Evolutionary conservation across 2,888 invertebrate species (phyloP).

Genomic region (Podotricha telesiphe): DNA sequence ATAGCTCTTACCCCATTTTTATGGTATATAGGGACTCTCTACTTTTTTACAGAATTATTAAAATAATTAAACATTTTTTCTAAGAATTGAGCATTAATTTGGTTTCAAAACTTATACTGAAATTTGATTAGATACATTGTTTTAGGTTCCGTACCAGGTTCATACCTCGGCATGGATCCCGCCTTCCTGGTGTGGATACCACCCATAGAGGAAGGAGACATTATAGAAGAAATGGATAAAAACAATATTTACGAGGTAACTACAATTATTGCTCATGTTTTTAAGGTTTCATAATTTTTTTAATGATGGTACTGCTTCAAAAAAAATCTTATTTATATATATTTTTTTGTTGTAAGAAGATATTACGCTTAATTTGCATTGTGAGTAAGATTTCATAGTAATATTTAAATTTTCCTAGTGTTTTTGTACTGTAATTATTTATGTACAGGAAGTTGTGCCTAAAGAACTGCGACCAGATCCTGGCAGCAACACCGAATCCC

Average conservation of each 20-base stretch:
- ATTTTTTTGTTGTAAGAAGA: too few relatives aligned
- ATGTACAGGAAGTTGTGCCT: conserved; percentile 78
- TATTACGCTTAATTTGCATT: too few relatives aligned
- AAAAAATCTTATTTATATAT: too few relatives aligned
- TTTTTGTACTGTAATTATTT: not conserved
- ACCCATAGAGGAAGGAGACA: conserved; percentile 88
- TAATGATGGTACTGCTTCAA: too few relatives aligned
- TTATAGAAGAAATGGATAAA: conserved; percentile 84
- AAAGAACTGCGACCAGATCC: conserved; percentile 79
- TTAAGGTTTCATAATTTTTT: too few relatives aligned
- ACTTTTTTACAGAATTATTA: too few relatives aligned
- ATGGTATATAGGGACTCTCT: too few relatives aligned
- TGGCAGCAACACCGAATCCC: conserved; percentile 87
- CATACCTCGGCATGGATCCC: conserved; percentile 94
- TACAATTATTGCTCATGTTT: too few relatives aligned
- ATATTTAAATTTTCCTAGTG: not conserved
- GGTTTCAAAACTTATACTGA: conserved; percentile 29
- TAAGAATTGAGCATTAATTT: not conserved
- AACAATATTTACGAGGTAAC: conserved; percentile 71
- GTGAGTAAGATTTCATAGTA: too few relatives aligned
- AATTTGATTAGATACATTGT: conserved; percentile 47
- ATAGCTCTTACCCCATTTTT: too few relatives aligned
- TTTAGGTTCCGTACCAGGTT: conserved; percentile 91
- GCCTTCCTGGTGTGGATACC: conserved; percentile 95
- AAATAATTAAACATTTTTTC: too few relatives aligned